Evolutionary conservation across 2,113 vertebrate species (phyloP).

Genomic region (Alligator mississippiensis): DNA sequence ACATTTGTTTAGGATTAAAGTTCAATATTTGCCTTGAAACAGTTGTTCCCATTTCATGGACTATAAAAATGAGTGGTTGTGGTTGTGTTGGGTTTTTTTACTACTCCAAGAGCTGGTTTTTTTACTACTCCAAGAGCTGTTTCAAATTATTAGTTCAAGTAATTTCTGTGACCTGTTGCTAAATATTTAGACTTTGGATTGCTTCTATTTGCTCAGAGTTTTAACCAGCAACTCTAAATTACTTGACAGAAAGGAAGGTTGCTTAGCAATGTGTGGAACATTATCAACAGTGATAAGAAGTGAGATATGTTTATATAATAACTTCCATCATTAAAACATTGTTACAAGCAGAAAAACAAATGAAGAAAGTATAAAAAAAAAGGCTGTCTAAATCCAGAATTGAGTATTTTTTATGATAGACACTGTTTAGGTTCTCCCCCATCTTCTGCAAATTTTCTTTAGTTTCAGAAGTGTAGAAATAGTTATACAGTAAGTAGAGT

Average conservation of each 20-base stretch:
- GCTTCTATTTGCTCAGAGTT: slow-evolving; percentile 29
- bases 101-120: too few species aligned
- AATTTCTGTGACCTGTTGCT: slow-evolving; percentile 41
- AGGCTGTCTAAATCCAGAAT: background rate
- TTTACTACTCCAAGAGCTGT: slow-evolving; percentile 34
- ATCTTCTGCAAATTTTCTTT: background rate
- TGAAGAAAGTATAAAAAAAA: background rate
- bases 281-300: background rate
- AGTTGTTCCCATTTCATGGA: slow-evolving; percentile 41
- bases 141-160: slow-evolving; percentile 51
- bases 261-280: background rate
- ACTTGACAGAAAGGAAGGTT: background rate
- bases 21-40: slow-evolving; percentile 58
- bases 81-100: too few species aligned
- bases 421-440: background rate
- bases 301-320: background rate
- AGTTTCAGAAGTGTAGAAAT: background rate
- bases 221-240: slow-evolving; percentile 33
- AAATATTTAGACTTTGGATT: slow-evolving; percentile 74
- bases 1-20: slow-evolving; percentile 68
- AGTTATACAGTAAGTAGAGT: background rate
- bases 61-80: slow-evolving; percentile 2
- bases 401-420: background rate
- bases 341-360: slow-evolving; percentile 17
- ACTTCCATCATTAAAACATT: background rate